A percentile compares a stretch with the other conserved stretches of the same genome.
Conservation (phyloP, 2,113 vertebrate species). For the Donacobius atricapilla region DNA sequence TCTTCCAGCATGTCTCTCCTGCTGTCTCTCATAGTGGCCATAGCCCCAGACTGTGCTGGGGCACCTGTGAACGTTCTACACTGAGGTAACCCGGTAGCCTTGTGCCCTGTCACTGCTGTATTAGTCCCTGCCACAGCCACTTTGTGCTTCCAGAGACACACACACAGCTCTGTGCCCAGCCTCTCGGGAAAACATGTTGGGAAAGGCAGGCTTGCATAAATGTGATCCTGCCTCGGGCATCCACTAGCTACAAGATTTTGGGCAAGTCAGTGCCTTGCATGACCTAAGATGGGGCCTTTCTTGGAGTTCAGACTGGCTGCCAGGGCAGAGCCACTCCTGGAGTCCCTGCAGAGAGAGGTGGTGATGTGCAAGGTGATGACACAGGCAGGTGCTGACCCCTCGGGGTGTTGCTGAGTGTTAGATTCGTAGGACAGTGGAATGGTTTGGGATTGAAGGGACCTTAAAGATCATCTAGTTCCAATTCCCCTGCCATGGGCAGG, state of each 20-base stretch:
- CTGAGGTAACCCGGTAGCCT: background rate
- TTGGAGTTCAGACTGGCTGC: background rate
- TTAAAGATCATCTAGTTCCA: background rate
- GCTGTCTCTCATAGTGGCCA: background rate
- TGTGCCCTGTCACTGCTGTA: background rate
- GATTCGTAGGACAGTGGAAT: background rate
- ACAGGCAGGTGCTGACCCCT: background rate
- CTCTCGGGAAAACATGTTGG: fast-evolving
- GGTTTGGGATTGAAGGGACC: background rate
- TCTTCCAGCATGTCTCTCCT: background rate
- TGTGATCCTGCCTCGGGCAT: fast-evolving
- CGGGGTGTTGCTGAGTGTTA: background rate
- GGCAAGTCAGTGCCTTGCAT: background rate
- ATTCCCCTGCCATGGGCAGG: background rate
- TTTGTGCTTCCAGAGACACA: background rate
- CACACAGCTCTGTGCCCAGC: background rate
- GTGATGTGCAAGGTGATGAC: background rate
- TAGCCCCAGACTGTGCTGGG: background rate
- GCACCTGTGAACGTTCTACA: background rate
- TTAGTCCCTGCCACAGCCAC: background rate
- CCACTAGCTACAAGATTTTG: background rate
- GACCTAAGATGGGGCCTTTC: background rate
- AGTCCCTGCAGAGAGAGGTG: background rate
- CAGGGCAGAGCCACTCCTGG: background rate
- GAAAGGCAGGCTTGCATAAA: fast-evolving